phyloP scores from a whole-genome alignment of 2,797 vertebrate genomes.

The Falco concolor region DNA sequence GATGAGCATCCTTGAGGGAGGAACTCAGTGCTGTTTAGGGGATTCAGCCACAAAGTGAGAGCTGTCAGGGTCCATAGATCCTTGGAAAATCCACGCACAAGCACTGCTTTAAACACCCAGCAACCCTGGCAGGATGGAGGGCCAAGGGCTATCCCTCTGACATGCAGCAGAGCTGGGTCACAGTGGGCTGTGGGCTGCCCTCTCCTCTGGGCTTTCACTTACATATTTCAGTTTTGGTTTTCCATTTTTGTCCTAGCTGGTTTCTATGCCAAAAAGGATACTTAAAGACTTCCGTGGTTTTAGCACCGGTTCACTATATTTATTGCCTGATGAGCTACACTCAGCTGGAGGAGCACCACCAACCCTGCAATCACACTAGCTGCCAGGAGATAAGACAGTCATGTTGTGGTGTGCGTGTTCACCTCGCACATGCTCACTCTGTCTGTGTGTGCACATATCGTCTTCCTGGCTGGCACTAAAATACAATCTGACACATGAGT shows the following conservation, averaged over 20 bases:
- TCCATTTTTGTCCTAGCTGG: not conserved
- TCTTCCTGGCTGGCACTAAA: not conserved
- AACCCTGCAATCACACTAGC: not conserved
- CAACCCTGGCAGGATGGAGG: not conserved
- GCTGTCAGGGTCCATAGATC: not conserved
- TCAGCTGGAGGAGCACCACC: not conserved
- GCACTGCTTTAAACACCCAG: not conserved
- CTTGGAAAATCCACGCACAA: not conserved
- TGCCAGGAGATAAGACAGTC: not conserved
- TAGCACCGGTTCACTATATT: not conserved
- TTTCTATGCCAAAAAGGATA: not conserved
- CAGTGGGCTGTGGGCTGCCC: not conserved
- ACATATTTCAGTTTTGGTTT: not conserved
- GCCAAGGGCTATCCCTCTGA: not conserved
- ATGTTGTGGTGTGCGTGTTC: not conserved
- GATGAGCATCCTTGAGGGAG: not conserved
- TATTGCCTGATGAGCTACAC: not conserved
- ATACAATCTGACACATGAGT: not conserved
- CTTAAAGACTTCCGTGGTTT: not conserved
- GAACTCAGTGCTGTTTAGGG: not conserved
- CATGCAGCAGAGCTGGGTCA: not conserved
- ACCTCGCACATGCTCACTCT: fast-evolving
- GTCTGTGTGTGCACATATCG: fast-evolving
- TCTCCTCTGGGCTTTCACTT: not conserved
- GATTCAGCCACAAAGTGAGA: fast-evolving